These are phyloP conservation scores for Nothobranchius kuhntae DNA, from an alignment of 2,113 vertebrate species.

Conservation along the genomic window DNA sequence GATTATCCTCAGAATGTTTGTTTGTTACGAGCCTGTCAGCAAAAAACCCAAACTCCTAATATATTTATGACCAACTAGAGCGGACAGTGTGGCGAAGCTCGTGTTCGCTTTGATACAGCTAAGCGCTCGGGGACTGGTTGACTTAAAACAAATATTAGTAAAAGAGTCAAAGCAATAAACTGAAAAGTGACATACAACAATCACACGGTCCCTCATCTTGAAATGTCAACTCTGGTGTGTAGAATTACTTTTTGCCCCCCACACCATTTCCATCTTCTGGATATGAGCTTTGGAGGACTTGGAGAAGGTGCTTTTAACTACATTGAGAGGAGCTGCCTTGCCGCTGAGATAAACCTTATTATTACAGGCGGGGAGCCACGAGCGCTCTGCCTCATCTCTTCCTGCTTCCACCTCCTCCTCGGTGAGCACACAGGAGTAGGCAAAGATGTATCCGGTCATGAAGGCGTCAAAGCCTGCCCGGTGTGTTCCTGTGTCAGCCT, in stretches of 20 bases:
- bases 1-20: not conserved
- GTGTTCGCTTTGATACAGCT: too few species aligned
- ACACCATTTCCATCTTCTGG: conserved; percentile 89
- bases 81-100: too few species aligned
- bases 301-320: conserved; percentile 93
- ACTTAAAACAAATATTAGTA: too few species aligned
- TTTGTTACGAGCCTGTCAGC: not conserved
- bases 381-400: conserved; percentile 16
- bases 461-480: conserved; percentile 96
- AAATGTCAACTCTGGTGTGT: not conserved
- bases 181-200: too few species aligned
- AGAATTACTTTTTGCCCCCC: conserved; percentile 70
- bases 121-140: too few species aligned
- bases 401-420: conserved; percentile 27
- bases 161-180: too few species aligned
- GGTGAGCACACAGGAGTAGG: conserved; percentile 78
- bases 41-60: not conserved
- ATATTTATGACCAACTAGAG: too few species aligned
- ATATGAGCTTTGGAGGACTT: conserved; percentile 91
- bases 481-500: conserved; percentile 81
- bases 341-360: conserved; percentile 99
- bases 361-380: conserved; percentile 82
- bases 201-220: too few species aligned
- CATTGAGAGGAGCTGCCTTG: conserved; percentile 88
- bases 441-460: conserved; percentile 96